Evolutionary conservation across 2,888 invertebrate genomes (phyloP).

Genomic region (Tenthredo notha): DNA sequence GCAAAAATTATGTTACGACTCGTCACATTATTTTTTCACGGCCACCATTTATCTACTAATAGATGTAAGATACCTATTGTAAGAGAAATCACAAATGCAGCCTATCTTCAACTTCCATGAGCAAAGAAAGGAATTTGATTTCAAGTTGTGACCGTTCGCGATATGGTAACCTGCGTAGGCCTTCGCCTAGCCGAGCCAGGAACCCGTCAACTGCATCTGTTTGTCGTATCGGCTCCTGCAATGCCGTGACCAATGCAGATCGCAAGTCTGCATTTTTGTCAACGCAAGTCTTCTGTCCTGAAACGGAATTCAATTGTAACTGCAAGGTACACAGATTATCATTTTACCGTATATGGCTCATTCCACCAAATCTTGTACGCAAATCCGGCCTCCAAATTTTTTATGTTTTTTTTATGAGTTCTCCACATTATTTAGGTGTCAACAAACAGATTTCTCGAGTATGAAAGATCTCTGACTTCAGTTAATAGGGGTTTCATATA

Average conservation of each 20-base stretch:
- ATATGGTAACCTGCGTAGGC: conserved; percentile 19
- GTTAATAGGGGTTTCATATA: neutral
- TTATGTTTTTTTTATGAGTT: conserved; percentile 25
- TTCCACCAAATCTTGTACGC: conserved; percentile 7
- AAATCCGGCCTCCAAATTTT: conserved; percentile 18
- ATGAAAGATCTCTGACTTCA: neutral
- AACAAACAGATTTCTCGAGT: conserved; percentile 1
- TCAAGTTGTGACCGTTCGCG: neutral
- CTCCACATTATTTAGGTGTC: conserved; percentile 16
- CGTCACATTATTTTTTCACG: conserved; percentile 9
- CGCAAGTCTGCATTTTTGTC: neutral
- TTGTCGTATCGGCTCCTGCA: conserved; percentile 4
- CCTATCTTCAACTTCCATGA: conserved; percentile 14
- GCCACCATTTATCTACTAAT: neutral
- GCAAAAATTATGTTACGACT: conserved; percentile 10
- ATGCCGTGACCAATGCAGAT: conserved; percentile 11
- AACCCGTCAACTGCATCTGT: conserved; percentile 33
- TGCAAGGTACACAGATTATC: neutral
- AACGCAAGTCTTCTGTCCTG: conserved; percentile 1
- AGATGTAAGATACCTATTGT: conserved; percentile 4
- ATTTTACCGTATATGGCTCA: neutral
- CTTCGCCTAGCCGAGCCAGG: conserved; percentile 31
- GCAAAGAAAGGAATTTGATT: conserved; percentile 9
- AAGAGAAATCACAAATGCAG: conserved; percentile 2
- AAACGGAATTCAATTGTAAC: conserved; percentile 11